A percentile compares a stretch with the other conserved stretches of the same genome.
Conservation (phyloP, 2,797 vertebrate species). For the Esox masquinongy region DNA sequence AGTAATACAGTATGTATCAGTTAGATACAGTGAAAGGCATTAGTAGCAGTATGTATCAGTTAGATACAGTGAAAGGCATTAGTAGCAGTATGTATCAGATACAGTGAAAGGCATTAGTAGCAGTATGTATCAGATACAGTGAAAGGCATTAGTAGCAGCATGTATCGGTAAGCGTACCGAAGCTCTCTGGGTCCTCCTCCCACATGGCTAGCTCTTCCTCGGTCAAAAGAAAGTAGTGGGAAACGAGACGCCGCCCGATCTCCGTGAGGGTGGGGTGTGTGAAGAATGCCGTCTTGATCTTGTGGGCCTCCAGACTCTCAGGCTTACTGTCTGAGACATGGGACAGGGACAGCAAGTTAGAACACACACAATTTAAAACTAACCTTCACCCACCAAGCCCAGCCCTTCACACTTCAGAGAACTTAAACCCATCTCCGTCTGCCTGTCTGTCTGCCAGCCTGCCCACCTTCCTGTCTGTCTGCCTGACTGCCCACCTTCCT, state of each 20-base stretch:
- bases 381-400: background rate
- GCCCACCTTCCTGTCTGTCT: background rate
- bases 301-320: constrained; percentile 94
- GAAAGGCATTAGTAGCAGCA: too few relatives aligned
- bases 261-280: constrained; percentile 92
- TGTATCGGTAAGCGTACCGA: constrained; percentile 75
- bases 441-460: background rate
- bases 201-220: constrained; percentile 95
- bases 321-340: constrained; percentile 86
- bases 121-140: background rate
- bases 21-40: background rate
- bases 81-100: background rate
- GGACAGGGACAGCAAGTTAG: background rate
- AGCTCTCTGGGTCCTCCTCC: constrained; percentile 98
- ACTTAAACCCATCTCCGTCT: background rate
- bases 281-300: constrained; percentile 94
- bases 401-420: background rate
- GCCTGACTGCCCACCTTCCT: background rate
- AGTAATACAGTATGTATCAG: too few relatives aligned
- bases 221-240: constrained; percentile 93
- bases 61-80: too few relatives aligned
- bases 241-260: constrained; percentile 92
- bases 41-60: too few relatives aligned
- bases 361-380: background rate
- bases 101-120: too few relatives aligned